Percentiles rank a stretch among this genome's conserved stretches.
These are phyloP conservation scores for Paedocypris sp. DNA, from an alignment of 2,113 vertebrate genomes.

Conservation along the genomic window DNA sequence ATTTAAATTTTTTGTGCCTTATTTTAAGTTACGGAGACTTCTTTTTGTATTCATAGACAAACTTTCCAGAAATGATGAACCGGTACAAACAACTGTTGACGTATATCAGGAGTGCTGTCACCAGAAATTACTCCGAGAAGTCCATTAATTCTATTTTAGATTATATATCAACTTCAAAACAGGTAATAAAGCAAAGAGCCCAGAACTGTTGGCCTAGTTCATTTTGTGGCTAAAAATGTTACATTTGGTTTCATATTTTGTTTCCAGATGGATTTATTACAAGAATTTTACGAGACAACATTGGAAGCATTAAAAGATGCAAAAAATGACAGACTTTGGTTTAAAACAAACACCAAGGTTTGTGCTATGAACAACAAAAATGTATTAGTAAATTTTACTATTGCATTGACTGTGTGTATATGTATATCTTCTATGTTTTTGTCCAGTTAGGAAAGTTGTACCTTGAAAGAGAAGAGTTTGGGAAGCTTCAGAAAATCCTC, in stretches of 20 bases:
- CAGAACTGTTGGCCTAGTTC: slow-evolving; percentile 7
- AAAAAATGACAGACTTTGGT: slow-evolving; percentile 93
- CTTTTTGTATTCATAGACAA: slow-evolving; percentile 65
- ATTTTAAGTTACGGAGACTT: too few species aligned
- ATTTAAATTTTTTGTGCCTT: too few species aligned
- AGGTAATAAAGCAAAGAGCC: slow-evolving; percentile 72
- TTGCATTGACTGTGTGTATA: background rate
- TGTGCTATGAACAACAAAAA: too few species aligned
- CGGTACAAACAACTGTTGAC: slow-evolving; percentile 97
- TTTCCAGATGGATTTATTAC: slow-evolving; percentile 92
- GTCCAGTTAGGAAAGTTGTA: slow-evolving; percentile 92
- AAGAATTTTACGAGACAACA: slow-evolving; percentile 99
- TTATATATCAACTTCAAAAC: slow-evolving; percentile 99
- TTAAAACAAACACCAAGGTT: slow-evolving; percentile 99
- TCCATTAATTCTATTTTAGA: slow-evolving; percentile 99
- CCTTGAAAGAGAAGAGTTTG: slow-evolving; percentile 94
- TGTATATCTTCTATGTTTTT: background rate
- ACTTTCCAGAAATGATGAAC: slow-evolving; percentile 99
- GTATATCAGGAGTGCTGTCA: slow-evolving; percentile 94
- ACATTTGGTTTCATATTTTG: slow-evolving; percentile 36
- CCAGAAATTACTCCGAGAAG: slow-evolving; percentile 98
- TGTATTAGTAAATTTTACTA: too few species aligned
- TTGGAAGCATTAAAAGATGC: slow-evolving; percentile 96
- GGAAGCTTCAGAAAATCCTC: slow-evolving; percentile 96
- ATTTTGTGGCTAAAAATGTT: background rate